These are phyloP conservation scores for Setipinna tenuifilis DNA, from an alignment of 2,797 vertebrate genomes.

Conservation along the genomic window DNA sequence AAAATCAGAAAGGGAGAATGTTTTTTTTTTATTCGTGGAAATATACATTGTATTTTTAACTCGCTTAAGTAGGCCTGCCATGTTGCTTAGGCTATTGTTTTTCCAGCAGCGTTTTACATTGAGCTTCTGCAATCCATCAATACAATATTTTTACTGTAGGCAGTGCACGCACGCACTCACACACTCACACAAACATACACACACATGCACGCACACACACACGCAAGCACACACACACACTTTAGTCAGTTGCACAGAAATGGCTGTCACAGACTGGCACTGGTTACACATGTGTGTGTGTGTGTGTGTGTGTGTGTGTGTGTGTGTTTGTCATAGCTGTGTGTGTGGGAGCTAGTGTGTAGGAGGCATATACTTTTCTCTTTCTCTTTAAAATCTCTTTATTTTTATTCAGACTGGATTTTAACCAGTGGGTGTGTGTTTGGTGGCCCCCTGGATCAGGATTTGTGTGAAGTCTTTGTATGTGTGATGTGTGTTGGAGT, in stretches of 20 bases:
- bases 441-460: not conserved
- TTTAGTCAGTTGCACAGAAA: not conserved
- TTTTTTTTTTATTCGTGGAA: too few relatives aligned
- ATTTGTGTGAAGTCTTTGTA: conserved; percentile 26
- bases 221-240: too few relatives aligned
- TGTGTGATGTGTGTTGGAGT: conserved; percentile 22
- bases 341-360: conserved; percentile 8
- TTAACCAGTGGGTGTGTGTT: not conserved
- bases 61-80: too few relatives aligned
- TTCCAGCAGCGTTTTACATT: too few relatives aligned
- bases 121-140: too few relatives aligned
- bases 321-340: conserved; percentile 13
- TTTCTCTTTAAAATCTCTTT: conserved; percentile 8
- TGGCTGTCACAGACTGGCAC: not conserved
- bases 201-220: too few relatives aligned
- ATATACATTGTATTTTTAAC: too few relatives aligned
- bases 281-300: not conserved
- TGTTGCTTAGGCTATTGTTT: too few relatives aligned
- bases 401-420: conserved; percentile 38
- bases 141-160: too few relatives aligned
- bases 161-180: too few relatives aligned
- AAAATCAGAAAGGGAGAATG: too few relatives aligned
- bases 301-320: not conserved
- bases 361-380: not conserved
- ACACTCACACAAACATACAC: too few relatives aligned